These are phyloP conservation scores for Zonotrichia leucophrys DNA, from an alignment of 2,113 vertebrate genomes.

Conservation along the genomic window DNA sequence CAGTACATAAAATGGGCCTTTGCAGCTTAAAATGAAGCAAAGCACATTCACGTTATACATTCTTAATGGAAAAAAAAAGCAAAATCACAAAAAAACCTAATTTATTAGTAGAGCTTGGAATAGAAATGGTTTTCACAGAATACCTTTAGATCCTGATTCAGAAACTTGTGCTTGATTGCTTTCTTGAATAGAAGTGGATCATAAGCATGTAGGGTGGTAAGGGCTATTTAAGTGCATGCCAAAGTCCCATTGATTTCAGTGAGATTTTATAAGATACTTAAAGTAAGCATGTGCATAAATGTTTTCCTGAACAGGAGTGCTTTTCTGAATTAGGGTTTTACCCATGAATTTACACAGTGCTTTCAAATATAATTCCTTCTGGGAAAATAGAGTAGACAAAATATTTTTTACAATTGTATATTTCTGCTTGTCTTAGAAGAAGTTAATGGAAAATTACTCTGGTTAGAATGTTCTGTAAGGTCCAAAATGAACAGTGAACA, in stretches of 20 bases:
- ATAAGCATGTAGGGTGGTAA: conserved; percentile 50
- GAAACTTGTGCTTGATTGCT: conserved; percentile 64
- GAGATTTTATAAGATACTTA: conserved; percentile 32
- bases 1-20: conserved; percentile 60
- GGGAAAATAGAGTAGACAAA: neutral
- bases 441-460: neutral
- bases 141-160: conserved; percentile 62
- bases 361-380: neutral
- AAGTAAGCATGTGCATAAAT: neutral
- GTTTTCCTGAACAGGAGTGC: neutral
- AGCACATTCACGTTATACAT: conserved; percentile 52
- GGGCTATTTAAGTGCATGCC: conserved; percentile 51
- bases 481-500: neutral
- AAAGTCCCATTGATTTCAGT: conserved; percentile 51
- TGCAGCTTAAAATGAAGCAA: conserved; percentile 61
- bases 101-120: conserved; percentile 57
- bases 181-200: conserved; percentile 59
- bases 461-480: neutral
- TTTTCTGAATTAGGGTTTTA: conserved; percentile 16
- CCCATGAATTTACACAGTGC: neutral
- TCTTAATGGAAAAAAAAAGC: conserved; percentile 49
- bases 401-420: neutral
- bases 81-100: conserved; percentile 53
- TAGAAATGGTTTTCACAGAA: conserved; percentile 60
- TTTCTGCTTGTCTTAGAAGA: neutral